A percentile compares a stretch with the other conserved stretches of the same genome.
These are phyloP conservation scores for Leptoclinus maculatus DNA, from an alignment of 2,797 vertebrate genomes.

Conservation along the genomic window DNA sequence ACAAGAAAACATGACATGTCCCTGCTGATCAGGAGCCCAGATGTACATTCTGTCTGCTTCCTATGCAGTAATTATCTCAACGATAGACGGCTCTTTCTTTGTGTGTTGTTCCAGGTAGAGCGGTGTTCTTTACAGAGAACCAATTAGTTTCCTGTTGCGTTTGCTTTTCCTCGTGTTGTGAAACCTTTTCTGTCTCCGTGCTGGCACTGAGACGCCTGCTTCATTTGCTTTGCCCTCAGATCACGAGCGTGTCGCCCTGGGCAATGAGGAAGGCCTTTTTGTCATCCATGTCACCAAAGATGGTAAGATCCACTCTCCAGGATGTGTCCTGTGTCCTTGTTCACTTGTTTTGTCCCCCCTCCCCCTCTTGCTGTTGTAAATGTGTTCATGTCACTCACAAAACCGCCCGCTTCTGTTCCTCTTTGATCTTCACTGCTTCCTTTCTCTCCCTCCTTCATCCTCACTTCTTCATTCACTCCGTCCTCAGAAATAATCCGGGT, in stretches of 20 bases:
- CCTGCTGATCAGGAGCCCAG: background rate
- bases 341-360: background rate
- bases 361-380: background rate
- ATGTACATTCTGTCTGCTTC: background rate
- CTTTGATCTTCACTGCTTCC: background rate
- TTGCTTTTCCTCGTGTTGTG: constrained; percentile 15
- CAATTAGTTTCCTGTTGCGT: background rate
- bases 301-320: constrained; percentile 82
- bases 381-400: background rate
- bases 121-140: background rate
- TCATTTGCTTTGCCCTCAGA: constrained; percentile 79
- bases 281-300: constrained; percentile 99
- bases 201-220: background rate
- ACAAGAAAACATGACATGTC: background rate
- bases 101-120: background rate
- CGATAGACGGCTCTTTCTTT: background rate
- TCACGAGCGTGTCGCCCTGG: constrained; percentile 97
- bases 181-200: constrained; percentile 5
- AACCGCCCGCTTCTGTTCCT: background rate
- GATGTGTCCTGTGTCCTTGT: background rate
- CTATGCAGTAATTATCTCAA: background rate
- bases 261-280: constrained; percentile 97
- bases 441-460: background rate
- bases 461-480: background rate
- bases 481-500: constrained; percentile 94